A percentile compares a stretch with the other conserved stretches of the same genome.
These are phyloP conservation scores for Rapana venosa DNA, from an alignment of 2,888 invertebrate species.

Conservation along the genomic window DNA sequence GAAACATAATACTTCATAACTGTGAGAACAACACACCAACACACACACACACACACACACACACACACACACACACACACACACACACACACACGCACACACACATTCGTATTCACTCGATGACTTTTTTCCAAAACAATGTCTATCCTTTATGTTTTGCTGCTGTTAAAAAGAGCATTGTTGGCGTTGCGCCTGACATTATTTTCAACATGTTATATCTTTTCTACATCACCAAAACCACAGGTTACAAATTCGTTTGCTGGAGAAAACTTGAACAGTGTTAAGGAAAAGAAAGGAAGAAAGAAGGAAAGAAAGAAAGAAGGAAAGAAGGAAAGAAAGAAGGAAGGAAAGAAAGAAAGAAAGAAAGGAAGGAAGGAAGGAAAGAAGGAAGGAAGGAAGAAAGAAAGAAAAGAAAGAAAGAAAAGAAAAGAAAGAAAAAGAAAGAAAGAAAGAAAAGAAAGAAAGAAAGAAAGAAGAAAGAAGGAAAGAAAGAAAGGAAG, in stretches of 20 bases:
- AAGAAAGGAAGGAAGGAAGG: too few relatives aligned
- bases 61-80: conserved; percentile 1
- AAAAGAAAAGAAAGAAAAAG: background rate
- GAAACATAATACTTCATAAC: too few relatives aligned
- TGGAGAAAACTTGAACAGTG: too few relatives aligned
- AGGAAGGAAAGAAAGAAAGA: background rate
- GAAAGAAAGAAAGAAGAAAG: background rate
- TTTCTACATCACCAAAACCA: too few relatives aligned
- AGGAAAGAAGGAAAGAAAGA: background rate
- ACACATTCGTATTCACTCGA: background rate
- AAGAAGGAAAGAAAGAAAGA: background rate
- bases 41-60: conserved; percentile 6
- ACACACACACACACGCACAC: background rate
- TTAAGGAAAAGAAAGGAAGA: background rate
- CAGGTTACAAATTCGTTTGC: too few relatives aligned
- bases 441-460: background rate
- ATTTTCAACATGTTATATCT: too few relatives aligned
- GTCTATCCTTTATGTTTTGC: too few relatives aligned
- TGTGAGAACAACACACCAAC: background rate
- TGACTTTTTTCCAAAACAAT: too few relatives aligned
- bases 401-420: background rate
- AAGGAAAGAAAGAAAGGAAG: background rate
- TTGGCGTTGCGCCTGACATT: too few relatives aligned
- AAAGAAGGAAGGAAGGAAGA: background rate
- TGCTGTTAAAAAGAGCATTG: too few relatives aligned